Evolutionary conservation across 2,888 invertebrate genomes (phyloP).

Genomic region (Amiota mariae): DNA sequence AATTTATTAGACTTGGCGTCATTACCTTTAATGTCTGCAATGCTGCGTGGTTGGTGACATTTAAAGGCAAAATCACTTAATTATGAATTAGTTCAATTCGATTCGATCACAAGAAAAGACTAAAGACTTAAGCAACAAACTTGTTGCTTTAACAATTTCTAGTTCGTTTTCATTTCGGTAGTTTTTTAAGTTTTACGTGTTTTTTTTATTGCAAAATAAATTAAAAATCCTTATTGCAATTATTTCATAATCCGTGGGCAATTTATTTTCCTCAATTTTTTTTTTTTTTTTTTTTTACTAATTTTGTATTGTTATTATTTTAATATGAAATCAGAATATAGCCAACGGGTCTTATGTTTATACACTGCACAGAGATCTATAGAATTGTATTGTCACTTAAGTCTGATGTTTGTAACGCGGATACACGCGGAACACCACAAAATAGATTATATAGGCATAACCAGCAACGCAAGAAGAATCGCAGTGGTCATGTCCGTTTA

Average conservation of each 20-base stretch:
- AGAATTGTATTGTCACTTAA: no score
- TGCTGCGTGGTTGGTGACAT: neutral
- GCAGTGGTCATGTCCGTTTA: no score
- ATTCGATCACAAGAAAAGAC: constrained; percentile 34
- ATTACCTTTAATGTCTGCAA: constrained; percentile 14
- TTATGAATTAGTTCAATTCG: constrained; percentile 1
- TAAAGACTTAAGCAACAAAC: constrained; percentile 61
- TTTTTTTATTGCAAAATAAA: neutral
- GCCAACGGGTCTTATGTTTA: no score
- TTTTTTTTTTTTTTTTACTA: no score
- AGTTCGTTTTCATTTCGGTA: no score
- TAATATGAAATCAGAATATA: no score
- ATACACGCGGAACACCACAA: no score
- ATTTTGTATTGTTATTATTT: no score
- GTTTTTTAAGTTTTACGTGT: neutral
- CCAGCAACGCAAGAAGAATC: no score
- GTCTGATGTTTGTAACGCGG: no score
- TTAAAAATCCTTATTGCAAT: constrained; percentile 46
- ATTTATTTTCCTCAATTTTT: constrained; percentile 56
- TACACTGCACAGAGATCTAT: no score
- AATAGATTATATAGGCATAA: no score
- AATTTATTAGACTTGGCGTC: constrained; percentile 15
- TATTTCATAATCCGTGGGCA: constrained; percentile 69
- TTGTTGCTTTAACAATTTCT: constrained; percentile 21
- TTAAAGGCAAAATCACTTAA: constrained; percentile 19